phyloP scores from a whole-genome alignment of 2,888 invertebrate species.

The Abrostola tripartita region DNA sequence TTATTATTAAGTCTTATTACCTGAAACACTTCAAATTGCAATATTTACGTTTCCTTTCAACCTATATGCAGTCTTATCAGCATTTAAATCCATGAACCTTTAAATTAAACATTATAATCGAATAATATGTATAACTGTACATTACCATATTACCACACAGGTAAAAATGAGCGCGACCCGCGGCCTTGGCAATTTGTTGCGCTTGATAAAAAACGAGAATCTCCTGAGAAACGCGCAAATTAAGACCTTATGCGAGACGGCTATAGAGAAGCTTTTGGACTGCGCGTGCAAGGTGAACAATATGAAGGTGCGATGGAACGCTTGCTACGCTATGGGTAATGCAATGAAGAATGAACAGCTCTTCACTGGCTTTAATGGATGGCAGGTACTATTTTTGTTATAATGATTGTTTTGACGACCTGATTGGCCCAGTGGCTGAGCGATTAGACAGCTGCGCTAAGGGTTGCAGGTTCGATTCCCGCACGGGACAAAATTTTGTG shows the following conservation, averaged over 20 bases:
- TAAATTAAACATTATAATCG: background rate
- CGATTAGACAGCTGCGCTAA: too few relatives aligned
- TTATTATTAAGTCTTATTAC: too few relatives aligned
- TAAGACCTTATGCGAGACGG: constrained; percentile 86
- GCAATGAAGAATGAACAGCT: constrained; percentile 90
- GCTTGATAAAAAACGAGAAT: constrained; percentile 88
- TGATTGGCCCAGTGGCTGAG: too few relatives aligned
- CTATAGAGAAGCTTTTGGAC: constrained; percentile 91
- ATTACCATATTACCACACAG: constrained; percentile 59
- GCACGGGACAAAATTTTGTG: too few relatives aligned
- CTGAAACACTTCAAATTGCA: too few relatives aligned
- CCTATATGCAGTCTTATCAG: background rate
- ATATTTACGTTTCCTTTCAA: background rate
- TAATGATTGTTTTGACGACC: background rate
- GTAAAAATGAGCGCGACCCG: constrained; percentile 93
- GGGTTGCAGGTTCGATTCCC: too few relatives aligned
- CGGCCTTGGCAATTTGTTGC: constrained; percentile 93
- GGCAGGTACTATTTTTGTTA: constrained; percentile 83
- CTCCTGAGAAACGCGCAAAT: constrained; percentile 83
- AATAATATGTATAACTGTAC: constrained; percentile 1
- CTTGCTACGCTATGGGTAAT: constrained; percentile 95
- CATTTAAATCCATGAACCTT: background rate
- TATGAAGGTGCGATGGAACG: constrained; percentile 97
- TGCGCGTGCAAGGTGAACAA: constrained; percentile 91
- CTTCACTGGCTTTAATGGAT: constrained; percentile 80